phyloP scores from a whole-genome alignment of 1,140 invertebrate species.

The Drosophila pandora region DNA sequence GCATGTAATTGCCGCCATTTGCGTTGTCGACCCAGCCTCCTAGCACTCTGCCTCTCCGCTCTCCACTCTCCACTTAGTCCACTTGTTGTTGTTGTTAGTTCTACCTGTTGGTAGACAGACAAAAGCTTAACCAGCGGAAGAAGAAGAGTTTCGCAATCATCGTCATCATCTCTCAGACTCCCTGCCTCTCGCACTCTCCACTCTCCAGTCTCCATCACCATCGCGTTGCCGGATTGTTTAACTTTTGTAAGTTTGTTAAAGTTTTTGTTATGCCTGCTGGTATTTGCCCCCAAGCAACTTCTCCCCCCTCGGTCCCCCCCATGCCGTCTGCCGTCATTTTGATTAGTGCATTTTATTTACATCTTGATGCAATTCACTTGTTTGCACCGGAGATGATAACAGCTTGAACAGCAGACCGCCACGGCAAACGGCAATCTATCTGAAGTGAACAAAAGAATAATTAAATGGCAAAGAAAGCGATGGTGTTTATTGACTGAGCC shows the following conservation, averaged over 20 bases:
- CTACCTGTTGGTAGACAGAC: conserved; percentile 69
- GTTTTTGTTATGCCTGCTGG: conserved; percentile 62
- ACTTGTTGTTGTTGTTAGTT: conserved; percentile 55
- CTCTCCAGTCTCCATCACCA: not conserved
- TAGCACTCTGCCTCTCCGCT: conserved; percentile 1
- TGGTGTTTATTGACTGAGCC: not conserved
- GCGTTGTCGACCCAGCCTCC: conserved; percentile 53
- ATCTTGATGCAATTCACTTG: conserved; percentile 60
- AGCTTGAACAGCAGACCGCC: not conserved
- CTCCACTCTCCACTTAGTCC: not conserved
- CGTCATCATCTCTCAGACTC: conserved; percentile 44
- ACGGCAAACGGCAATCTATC: not conserved
- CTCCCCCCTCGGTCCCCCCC: too few relatives aligned
- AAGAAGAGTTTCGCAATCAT: conserved; percentile 60
- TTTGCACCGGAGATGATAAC: conserved; percentile 24
- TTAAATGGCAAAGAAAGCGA: not conserved
- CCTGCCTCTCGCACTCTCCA: not conserved
- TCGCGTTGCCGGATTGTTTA: conserved; percentile 32
- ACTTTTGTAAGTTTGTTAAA: conserved; percentile 72
- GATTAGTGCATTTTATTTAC: conserved; percentile 77
- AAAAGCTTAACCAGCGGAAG: conserved; percentile 47
- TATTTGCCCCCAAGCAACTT: not conserved
- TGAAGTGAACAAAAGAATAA: not conserved
- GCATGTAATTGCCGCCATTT: conserved; percentile 79
- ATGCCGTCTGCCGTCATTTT: conserved; percentile 34